Conservation (phyloP, 1,140 invertebrate genomes). For the Zaprionus kolodkinae region DNA sequence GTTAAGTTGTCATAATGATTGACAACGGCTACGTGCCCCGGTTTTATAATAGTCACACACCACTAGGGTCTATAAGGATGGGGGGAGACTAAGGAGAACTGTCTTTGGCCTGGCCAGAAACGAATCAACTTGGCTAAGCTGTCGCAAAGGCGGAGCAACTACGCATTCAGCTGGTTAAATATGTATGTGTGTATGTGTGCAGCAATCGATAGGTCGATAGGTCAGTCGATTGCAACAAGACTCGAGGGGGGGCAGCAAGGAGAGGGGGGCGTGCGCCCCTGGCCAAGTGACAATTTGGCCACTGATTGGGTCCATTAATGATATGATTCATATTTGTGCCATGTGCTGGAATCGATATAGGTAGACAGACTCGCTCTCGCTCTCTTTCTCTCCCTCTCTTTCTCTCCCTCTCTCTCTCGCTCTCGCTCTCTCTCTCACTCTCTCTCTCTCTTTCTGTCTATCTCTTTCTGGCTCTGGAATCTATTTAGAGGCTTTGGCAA, state of each 20-base stretch:
- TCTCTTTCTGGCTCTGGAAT: conserved; percentile 5
- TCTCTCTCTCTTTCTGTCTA: not conserved
- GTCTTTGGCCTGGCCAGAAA: not conserved
- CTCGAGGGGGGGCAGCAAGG: too few species aligned
- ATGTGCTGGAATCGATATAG: conserved; percentile 8
- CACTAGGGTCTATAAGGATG: not conserved
- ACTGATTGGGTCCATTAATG: conserved; percentile 33
- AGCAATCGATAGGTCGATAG: not conserved
- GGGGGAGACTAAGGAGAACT: not conserved
- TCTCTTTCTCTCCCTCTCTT: not conserved
- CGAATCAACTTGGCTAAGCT: conserved; percentile 1
- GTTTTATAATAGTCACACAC: conserved; percentile 35
- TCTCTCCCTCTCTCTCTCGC: not conserved
- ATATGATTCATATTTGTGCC: conserved; percentile 32
- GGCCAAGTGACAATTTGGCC: conserved; percentile 25
- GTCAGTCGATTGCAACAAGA: not conserved
- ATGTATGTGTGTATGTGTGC: conserved; percentile 20
- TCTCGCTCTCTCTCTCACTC: not conserved
- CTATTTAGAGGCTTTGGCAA: conserved; percentile 47
- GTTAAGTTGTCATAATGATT: conserved; percentile 68
- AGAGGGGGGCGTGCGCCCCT: too few species aligned
- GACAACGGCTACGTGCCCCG: conserved; percentile 57
- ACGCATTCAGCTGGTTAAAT: conserved; percentile 20
- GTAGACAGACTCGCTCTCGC: not conserved
- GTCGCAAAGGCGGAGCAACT: conserved; percentile 3